phyloP scores from a whole-genome alignment of 64 coral and sea anemone genomes.

The Stichodactyla helianthus region DNA sequence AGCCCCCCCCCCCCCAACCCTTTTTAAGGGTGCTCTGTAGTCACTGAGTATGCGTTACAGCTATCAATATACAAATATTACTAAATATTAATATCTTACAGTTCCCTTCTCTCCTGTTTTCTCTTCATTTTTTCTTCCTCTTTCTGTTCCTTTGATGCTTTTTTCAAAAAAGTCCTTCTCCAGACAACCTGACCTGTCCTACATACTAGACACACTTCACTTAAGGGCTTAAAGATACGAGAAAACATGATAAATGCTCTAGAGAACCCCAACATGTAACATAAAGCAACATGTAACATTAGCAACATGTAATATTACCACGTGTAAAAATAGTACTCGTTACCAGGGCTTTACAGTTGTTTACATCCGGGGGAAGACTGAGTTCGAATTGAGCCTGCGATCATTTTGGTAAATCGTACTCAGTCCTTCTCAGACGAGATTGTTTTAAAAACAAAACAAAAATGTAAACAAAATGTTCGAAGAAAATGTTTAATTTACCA shows the following conservation, averaged over 20 bases:
- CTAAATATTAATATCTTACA: neutral
- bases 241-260: neutral
- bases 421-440: neutral
- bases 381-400: constrained; percentile 9
- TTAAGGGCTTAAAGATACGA: neutral
- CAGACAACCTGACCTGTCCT: neutral
- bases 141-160: constrained; percentile 16
- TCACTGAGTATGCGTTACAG: too few species aligned
- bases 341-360: too few species aligned
- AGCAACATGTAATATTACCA: neutral
- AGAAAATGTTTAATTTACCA: neutral
- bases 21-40: too few species aligned
- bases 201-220: constrained; percentile 5
- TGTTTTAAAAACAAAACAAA: neutral
- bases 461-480: neutral
- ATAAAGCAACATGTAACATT: too few species aligned
- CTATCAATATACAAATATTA: neutral
- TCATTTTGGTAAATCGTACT: neutral
- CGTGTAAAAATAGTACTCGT: neutral
- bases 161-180: constrained; percentile 19
- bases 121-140: constrained; percentile 1
- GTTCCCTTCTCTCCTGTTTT: constrained; percentile 12
- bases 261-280: neutral
- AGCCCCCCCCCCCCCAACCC: too few species aligned
- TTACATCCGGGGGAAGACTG: neutral